Base-by-base conservation (phyloP, 1,140 invertebrate species). In the Sycophaga agraensis region DNA sequence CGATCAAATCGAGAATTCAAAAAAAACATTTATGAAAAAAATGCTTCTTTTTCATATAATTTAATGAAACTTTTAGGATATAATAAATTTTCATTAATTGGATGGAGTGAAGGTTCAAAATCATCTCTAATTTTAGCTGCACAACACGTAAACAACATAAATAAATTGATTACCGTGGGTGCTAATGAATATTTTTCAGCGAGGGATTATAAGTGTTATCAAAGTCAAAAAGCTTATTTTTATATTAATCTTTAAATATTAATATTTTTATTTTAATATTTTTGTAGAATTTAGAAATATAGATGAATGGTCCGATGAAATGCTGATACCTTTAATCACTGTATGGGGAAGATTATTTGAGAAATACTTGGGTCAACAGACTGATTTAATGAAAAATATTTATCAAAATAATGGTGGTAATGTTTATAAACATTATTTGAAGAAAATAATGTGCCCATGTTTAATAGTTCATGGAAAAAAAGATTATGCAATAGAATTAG, bases 71-170 rank as follows among this genome's bases (percentile, higher is more conserved):
- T 76, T 34, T 70, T 94, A 17, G 83, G 85, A n/a, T 82, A 87
- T 35, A 68, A 81, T 0, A 88, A 88, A 68, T 94, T 88, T 80
- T 93, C 91, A 0, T 66, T 95, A 0, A 61, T 95, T 24, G 93
- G 94, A 0, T 96, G 93, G 91, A 93, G 91, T 78, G 92, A 95
- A 79, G 94, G 93, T 42, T 93, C 90, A 2, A 92, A 90, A 35
- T 88, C 89, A 7, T 87, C 85, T 4, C 78, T 95, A 40, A 87
- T 94, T 4, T 64, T 92, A 5, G 89, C 92, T 11, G 87, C 87
- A 0, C 85, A 85, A 37, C 85, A 88, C 74, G 85, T 87, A 0
- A 77, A 88, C 4, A 76, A 78, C 16, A 79, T 96, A 0, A 76
- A 86, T 4, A 94, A 91, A 68, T 72, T 94, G 34, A 85, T 94